Percentiles rank a stretch among this genome's conserved stretches.
phyloP scores from a whole-genome alignment of 2,888 invertebrate genomes.

The Norana najaformis region DNA sequence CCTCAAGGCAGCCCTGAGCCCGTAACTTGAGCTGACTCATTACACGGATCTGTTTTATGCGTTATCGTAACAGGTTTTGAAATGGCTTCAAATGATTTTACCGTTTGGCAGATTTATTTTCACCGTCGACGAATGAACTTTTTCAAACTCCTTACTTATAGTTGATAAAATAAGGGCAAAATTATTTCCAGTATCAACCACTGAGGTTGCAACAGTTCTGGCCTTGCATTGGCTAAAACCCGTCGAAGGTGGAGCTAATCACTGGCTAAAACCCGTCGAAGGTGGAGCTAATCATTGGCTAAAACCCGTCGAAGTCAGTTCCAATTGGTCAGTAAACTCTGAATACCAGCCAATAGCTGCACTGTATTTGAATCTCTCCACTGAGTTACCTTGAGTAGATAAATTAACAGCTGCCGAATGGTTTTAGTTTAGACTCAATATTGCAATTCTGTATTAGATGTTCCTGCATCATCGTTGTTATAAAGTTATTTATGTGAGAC shows the following conservation, averaged over 20 bases:
- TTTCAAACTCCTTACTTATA: background rate
- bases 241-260: background rate
- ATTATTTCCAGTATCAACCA: background rate
- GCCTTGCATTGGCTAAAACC: background rate
- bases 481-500: background rate
- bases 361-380: background rate
- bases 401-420: background rate
- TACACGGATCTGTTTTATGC: too few species aligned
- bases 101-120: too few species aligned
- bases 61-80: too few species aligned
- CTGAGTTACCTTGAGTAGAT: background rate
- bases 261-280: background rate
- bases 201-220: background rate
- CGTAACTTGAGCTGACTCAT: too few species aligned
- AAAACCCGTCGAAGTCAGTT: too few species aligned
- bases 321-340: background rate
- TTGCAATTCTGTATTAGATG: background rate
- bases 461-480: background rate
- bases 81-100: too few species aligned
- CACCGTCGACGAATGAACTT: too few species aligned
- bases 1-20: too few species aligned
- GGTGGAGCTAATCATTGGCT: background rate
- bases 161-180: background rate
- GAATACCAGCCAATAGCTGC: background rate
- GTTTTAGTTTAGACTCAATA: background rate